Percentiles rank a stretch among this genome's conserved stretches.
Conservation (phyloP, 2,113 vertebrate species). For the Elachura formosa region DNA sequence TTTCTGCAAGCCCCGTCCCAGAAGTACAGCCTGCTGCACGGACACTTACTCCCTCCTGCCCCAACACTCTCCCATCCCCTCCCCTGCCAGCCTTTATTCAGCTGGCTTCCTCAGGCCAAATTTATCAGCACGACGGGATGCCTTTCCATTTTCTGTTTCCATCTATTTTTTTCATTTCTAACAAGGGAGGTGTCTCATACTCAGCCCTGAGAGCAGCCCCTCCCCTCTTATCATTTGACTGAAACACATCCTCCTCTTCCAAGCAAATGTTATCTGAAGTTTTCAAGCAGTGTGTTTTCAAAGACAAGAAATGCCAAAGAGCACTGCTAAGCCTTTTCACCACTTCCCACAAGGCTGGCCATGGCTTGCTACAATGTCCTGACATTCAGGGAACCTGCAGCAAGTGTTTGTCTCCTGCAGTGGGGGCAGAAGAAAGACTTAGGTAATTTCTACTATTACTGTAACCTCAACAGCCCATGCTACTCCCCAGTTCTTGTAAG, state of each 20-base stretch:
- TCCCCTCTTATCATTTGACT: background rate
- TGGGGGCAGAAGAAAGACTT: background rate
- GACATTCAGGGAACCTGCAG: background rate
- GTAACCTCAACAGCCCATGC: background rate
- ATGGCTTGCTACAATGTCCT: fast-evolving
- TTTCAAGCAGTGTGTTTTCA: background rate
- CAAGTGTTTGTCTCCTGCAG: background rate
- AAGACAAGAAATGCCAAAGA: background rate
- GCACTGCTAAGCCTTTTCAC: background rate
- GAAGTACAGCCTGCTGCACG: background rate
- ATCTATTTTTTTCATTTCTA: background rate
- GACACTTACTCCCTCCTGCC: background rate
- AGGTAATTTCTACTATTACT: background rate
- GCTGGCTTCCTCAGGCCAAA: background rate
- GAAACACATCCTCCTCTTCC: background rate
- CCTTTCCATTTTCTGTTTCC: background rate
- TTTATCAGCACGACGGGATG: background rate
- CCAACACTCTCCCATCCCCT: background rate
- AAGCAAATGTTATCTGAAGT: background rate
- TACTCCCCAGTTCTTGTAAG: fast-evolving
- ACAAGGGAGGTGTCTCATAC: background rate
- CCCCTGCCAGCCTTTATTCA: background rate
- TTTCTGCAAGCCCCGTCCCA: fast-evolving
- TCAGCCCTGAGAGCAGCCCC: background rate
- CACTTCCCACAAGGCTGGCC: background rate